Conservation (phyloP, 2,113 vertebrate species). For the Rhinopithecus roxellana region DNA sequence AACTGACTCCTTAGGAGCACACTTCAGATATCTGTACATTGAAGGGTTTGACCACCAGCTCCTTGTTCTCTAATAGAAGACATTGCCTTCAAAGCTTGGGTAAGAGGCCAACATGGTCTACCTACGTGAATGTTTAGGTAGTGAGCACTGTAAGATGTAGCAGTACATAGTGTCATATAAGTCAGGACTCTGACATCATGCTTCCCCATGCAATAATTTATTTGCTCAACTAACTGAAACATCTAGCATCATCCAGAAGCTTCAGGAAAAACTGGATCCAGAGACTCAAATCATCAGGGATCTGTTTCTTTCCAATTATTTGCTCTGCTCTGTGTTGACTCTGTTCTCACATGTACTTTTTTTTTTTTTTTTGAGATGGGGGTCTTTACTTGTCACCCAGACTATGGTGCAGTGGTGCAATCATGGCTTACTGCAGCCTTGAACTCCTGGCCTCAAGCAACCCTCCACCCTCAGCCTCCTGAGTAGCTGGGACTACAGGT, state of each 20-base stretch:
- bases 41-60: too few species aligned
- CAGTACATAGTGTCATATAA: not conserved
- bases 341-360: not conserved
- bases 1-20: not conserved
- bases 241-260: not conserved
- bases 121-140: not conserved
- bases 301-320: not conserved
- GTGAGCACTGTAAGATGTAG: rapidly evolving
- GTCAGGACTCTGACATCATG: not conserved
- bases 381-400: too few species aligned
- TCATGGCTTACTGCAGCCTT: too few species aligned
- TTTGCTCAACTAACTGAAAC: not conserved
- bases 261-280: not conserved
- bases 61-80: not conserved
- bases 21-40: rapidly evolving
- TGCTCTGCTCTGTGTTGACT: not conserved
- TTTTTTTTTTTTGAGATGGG: too few species aligned
- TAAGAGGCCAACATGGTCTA: not conserved
- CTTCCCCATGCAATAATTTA: not conserved
- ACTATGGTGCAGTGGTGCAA: too few species aligned
- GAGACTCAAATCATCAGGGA: not conserved
- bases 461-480: too few species aligned
- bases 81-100: not conserved
- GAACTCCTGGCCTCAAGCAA: too few species aligned
- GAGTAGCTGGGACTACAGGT: too few species aligned